Evolutionary conservation across 2,888 invertebrate genomes (phyloP), one percentile per base, ranked within the genome.

Genomic region (Gisinianus flammeolus): DNA sequence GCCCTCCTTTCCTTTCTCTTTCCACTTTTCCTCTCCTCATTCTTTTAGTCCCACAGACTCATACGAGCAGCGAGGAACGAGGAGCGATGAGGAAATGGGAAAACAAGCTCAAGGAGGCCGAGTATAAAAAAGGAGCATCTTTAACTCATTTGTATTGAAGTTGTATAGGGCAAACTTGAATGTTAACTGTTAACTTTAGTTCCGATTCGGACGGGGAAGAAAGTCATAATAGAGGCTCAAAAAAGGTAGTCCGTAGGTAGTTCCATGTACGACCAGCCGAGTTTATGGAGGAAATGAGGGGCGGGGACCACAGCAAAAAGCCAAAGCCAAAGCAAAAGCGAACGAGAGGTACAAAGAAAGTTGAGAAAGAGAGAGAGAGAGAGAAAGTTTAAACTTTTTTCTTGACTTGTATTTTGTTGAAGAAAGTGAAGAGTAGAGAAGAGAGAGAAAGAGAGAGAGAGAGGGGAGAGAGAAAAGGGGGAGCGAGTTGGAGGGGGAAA

Each of bases 351-450:
- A 30, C 30, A 35, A n/a, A 35, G 31, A 35, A 30, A 67, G 10
- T 31, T n/a, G 19, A 35, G 19, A 67, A 31, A 30, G 64, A 67
- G 31, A 67, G 67, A 67, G 31, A 33, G 67, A 56, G 71, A 62
- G 73, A 56, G 35, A 74, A 62, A 62, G 62, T 62, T 62, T 62
- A 62, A 62, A 62, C 62, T 62, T 62, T 62, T 62, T 62, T 62
- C 28, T 62, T 62, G 62, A 62, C 62, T 62, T 62, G 62, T 62
- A 28, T 28, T 62, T 22, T 24, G 26, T 26, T 26, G 5, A 16
- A 28, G 16, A 56, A 33, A 19, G 62, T 56, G 33, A 64, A 74
- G 62, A 64, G 58, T 10, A 56, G 30, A 64, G 64, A n/a, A 56
- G 58, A 64, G 64, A 44, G 58, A 62, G 31, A 58, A 58, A 64